Evolutionary conservation across 2,113 vertebrate species (phyloP).

Genomic region (Neogale vison): DNA sequence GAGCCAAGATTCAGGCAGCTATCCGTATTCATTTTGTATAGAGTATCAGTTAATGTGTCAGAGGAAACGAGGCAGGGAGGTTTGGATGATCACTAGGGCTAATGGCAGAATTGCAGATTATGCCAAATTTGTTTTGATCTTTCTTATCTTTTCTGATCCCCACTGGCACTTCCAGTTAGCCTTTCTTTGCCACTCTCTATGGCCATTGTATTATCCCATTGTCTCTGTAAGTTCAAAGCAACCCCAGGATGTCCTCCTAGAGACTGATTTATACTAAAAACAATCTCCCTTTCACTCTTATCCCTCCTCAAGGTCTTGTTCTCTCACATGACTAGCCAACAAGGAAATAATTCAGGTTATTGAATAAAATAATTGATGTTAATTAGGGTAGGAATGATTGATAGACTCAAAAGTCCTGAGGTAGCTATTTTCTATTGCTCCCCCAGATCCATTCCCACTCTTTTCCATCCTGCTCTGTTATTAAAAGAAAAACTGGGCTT

Average conservation of each 20-base stretch:
- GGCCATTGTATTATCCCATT: neutral
- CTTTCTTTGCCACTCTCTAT: neutral
- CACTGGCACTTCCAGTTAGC: neutral
- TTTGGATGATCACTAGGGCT: conserved; percentile 1
- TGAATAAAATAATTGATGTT: conserved; percentile 16
- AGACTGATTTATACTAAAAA: neutral
- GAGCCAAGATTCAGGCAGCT: neutral
- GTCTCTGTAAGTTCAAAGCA: neutral
- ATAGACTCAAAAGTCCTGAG: neutral
- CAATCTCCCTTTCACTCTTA: neutral
- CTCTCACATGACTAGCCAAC: neutral
- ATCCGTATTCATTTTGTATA: neutral
- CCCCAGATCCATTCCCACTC: neutral
- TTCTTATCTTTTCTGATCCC: neutral
- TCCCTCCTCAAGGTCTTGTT: neutral
- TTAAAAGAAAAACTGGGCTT: neutral
- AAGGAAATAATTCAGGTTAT: neutral
- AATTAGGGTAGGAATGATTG: neutral
- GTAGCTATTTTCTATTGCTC: neutral
- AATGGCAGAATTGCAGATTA: neutral
- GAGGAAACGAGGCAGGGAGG: neutral
- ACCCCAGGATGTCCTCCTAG: neutral
- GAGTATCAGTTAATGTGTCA: neutral
- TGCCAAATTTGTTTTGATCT: neutral
- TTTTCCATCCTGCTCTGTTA: neutral